These are phyloP conservation scores for Epsilonema sp. DNA, from an alignment of 2,888 invertebrate species.

Conservation along the genomic window DNA sequence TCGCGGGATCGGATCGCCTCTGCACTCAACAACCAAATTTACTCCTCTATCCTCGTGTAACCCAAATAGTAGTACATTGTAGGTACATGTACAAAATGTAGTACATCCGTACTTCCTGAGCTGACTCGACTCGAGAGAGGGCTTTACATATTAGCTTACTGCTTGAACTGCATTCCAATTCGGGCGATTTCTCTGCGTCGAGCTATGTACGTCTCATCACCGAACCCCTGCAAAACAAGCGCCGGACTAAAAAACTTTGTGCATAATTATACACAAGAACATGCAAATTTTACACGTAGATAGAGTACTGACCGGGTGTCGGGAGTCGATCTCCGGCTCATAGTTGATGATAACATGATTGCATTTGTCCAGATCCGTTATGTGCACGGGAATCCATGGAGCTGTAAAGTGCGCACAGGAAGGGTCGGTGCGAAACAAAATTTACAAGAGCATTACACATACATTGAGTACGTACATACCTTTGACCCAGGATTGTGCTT, in stretches of 20 bases:
- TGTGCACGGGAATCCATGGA: constrained; percentile 34
- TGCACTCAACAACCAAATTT: constrained; percentile 32
- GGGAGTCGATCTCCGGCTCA: constrained; percentile 35
- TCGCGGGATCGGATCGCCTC: constrained; percentile 70
- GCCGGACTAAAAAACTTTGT: neutral
- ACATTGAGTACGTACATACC: too few relatives aligned
- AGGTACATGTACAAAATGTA: neutral
- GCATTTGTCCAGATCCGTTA: constrained; percentile 35
- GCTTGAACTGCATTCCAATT: constrained; percentile 33
- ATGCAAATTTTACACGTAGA: neutral
- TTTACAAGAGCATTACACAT: too few relatives aligned
- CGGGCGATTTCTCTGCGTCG: constrained; percentile 33
- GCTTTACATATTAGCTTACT: constrained; percentile 23
- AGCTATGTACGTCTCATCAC: constrained; percentile 32
- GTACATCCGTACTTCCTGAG: neutral
- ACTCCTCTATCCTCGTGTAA: neutral
- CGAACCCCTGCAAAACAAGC: constrained; percentile 30
- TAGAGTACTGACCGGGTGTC: constrained; percentile 29
- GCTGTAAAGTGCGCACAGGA: constrained; percentile 8
- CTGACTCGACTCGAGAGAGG: neutral
- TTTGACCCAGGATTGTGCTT: too few relatives aligned
- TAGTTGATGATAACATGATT: constrained; percentile 35
- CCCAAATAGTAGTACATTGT: neutral
- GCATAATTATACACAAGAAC: too few relatives aligned
- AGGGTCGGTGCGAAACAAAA: too few relatives aligned